These are phyloP conservation scores for Hyles euphorbiae DNA, from an alignment of 1,140 invertebrate genomes.

Conservation along the genomic window DNA sequence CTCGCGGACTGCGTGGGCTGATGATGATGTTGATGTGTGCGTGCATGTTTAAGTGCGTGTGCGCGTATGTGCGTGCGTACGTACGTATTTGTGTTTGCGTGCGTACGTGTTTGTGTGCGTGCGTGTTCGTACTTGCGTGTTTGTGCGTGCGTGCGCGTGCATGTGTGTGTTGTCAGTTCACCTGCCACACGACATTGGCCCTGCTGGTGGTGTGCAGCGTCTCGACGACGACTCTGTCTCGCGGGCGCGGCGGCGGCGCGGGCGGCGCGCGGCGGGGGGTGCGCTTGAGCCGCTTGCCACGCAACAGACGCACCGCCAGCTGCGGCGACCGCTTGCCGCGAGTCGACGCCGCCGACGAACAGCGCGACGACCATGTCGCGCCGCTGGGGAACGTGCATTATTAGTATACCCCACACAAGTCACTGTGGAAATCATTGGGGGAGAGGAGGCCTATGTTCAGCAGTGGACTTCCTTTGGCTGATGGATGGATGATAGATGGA, in stretches of 20 bases:
- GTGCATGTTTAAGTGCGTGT: no score
- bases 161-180: conserved; percentile 1
- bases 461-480: no score
- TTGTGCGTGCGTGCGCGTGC: background rate
- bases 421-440: no score
- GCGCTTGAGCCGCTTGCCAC: conserved; percentile 68
- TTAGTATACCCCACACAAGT: no score
- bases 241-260: conserved; percentile 65
- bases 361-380: conserved; percentile 69
- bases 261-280: conserved; percentile 60
- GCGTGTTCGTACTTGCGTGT: background rate
- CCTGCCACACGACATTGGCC: conserved; percentile 78
- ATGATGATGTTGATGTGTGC: no score
- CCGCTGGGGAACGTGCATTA: conserved; percentile 34
- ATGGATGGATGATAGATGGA: no score
- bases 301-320: conserved; percentile 65
- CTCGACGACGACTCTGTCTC: conserved; percentile 76
- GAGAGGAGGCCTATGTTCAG: no score
- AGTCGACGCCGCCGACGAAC: conserved; percentile 55
- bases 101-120: background rate
- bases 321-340: conserved; percentile 67
- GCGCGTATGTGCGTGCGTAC: no score
- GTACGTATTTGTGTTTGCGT: background rate
- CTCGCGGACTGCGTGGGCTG: no score
- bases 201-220: conserved; percentile 78